These are phyloP conservation scores for Lagopus leucura DNA, from an alignment of 2,113 vertebrate species.

Conservation along the genomic window DNA sequence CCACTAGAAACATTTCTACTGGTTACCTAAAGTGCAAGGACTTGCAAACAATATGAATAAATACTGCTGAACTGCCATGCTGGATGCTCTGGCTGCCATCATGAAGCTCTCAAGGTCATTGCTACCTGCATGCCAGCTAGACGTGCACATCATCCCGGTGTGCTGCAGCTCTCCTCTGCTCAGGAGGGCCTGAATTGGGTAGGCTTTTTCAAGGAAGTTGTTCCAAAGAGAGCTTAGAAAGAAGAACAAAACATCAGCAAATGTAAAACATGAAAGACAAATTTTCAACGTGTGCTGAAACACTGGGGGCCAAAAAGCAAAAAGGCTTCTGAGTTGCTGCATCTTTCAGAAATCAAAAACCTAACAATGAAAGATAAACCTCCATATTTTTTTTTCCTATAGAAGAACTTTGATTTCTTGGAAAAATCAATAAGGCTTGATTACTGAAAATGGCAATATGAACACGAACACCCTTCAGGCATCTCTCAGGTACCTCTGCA, in stretches of 20 bases:
- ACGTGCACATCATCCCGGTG: rapidly evolving
- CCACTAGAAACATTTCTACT: neutral
- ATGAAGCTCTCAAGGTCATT: neutral
- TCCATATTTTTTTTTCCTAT: neutral
- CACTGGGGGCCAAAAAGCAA: neutral
- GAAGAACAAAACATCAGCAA: neutral
- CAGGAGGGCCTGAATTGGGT: neutral
- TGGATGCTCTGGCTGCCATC: neutral
- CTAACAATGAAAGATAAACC: neutral
- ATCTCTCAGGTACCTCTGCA: constrained; percentile 27
- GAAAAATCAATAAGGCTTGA: constrained; percentile 28
- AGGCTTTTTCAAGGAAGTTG: neutral
- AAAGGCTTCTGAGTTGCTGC: neutral
- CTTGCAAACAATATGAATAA: neutral
- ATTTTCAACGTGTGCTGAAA: neutral
- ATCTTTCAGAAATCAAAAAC: constrained; percentile 18
- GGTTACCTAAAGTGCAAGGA: neutral
- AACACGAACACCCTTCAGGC: constrained; percentile 33
- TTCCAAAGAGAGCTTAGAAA: neutral
- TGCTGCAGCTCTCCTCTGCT: neutral
- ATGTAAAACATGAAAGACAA: neutral
- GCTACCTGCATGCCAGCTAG: neutral
- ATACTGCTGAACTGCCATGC: neutral
- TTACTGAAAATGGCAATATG: constrained; percentile 43
- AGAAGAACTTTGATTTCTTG: constrained; percentile 33